Evolutionary conservation across 2,113 vertebrate genomes (phyloP).

Genomic region (Austrofundulus limnaeus): DNA sequence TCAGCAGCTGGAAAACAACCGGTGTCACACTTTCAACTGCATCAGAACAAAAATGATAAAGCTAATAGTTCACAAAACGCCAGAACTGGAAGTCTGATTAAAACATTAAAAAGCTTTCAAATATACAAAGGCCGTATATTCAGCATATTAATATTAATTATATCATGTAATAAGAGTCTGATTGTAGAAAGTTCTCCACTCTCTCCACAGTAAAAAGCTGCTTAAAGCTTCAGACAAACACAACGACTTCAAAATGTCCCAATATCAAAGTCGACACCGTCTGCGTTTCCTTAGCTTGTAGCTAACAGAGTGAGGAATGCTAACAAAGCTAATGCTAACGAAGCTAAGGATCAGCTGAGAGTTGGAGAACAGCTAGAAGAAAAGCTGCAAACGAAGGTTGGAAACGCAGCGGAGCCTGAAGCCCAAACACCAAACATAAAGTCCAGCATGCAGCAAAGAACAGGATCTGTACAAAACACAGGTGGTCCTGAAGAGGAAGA

Average conservation of each 20-base stretch:
- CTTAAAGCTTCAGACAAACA: conserved; percentile 59
- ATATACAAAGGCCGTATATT: conserved; percentile 47
- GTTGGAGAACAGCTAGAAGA: not conserved
- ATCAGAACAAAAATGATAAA: conserved; percentile 20
- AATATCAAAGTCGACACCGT: conserved; percentile 43
- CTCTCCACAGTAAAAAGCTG: conserved; percentile 56
- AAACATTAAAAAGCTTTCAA: conserved; percentile 54
- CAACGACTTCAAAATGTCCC: conserved; percentile 34
- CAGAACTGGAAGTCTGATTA: conserved; percentile 45
- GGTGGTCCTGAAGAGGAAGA: conserved; percentile 41
- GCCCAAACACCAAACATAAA: conserved; percentile 62
- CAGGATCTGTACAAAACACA: conserved; percentile 46
- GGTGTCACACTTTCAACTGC: conserved; percentile 17
- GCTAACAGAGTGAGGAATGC: conserved; percentile 42
- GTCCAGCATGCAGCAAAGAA: conserved; percentile 64
- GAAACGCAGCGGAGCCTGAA: conserved; percentile 29
- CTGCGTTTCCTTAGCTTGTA: conserved; percentile 33
- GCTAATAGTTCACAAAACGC: conserved; percentile 21
- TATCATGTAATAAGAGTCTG: conserved; percentile 45
- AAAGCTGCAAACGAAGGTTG: conserved; percentile 12
- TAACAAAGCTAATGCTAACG: conserved; percentile 41
- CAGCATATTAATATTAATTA: conserved; percentile 34
- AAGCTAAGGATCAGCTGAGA: conserved; percentile 8
- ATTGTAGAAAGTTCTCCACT: conserved; percentile 71
- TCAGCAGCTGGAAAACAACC: conserved; percentile 26